Conservation (phyloP, 2,113 vertebrate genomes). For the Burhinus bistriatus region DNA sequence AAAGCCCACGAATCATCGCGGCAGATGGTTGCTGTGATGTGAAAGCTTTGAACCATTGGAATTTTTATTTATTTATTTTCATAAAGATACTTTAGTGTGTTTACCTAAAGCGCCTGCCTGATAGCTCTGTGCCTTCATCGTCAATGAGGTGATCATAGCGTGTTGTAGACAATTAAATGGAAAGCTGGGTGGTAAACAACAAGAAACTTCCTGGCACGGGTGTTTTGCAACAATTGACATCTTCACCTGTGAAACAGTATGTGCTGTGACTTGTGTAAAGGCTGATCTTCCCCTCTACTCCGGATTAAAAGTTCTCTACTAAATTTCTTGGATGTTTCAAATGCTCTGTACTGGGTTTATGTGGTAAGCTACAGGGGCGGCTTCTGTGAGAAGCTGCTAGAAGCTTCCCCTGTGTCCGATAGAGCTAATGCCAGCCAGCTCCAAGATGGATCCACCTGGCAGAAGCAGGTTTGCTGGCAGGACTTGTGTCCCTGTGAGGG, state of each 20-base stretch:
- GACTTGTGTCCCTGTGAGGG: neutral
- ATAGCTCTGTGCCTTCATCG: neutral
- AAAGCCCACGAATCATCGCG: neutral
- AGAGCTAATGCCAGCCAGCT: neutral
- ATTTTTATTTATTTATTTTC: neutral
- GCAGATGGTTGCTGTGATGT: neutral
- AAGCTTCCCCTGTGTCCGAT: rapidly evolving
- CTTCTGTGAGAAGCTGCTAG: neutral
- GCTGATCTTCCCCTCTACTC: neutral
- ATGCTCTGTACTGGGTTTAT: neutral
- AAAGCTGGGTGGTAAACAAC: neutral
- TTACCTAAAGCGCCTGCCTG: neutral
- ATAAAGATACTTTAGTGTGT: neutral
- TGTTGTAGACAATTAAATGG: neutral
- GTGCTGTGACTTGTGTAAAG: neutral
- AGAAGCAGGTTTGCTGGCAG: neutral
- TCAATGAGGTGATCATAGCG: neutral
- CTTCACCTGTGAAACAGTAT: neutral
- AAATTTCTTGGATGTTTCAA: neutral
- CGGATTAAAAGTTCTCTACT: neutral
- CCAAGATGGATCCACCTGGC: rapidly evolving
- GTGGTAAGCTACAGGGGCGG: neutral
- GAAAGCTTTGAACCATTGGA: neutral
- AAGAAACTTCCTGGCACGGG: neutral
- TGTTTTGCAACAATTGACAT: neutral